Evolutionary conservation across 2,888 invertebrate species (phyloP).

Genomic region (Pterobdella sp.): DNA sequence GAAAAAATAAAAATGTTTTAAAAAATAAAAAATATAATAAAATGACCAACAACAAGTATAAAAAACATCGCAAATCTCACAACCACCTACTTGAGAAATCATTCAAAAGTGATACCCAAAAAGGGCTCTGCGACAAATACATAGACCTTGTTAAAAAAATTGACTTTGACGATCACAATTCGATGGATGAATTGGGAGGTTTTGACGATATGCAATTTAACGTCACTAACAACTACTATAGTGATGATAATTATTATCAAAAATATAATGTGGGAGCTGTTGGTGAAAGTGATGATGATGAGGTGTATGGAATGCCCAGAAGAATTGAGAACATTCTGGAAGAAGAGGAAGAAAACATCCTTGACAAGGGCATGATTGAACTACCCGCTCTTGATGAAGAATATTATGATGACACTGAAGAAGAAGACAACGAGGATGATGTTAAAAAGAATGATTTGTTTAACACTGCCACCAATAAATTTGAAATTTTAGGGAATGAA

Average conservation of each 20-base stretch:
- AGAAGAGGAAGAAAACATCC: background rate
- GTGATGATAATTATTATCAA: background rate
- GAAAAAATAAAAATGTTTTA: background rate
- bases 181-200: conserved; percentile 7
- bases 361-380: conserved; percentile 3
- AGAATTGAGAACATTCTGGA: background rate
- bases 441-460: background rate
- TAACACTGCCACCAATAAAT: background rate
- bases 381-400: conserved; percentile 2
- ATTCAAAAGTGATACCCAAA: background rate
- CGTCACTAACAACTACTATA: background rate
- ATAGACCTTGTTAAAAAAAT: background rate
- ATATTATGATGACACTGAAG: conserved; percentile 1
- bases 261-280: background rate
- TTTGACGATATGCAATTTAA: background rate
- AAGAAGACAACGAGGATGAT: background rate
- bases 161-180: background rate
- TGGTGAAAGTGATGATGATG: background rate
- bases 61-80: background rate
- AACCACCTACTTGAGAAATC: background rate
- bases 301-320: background rate
- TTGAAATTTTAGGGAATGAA: background rate
- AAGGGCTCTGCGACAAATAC: background rate
- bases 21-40: no score
- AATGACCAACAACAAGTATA: no score